These are phyloP conservation scores for Syngnathus floridae DNA, from an alignment of 2,113 vertebrate genomes.

Conservation along the genomic window DNA sequence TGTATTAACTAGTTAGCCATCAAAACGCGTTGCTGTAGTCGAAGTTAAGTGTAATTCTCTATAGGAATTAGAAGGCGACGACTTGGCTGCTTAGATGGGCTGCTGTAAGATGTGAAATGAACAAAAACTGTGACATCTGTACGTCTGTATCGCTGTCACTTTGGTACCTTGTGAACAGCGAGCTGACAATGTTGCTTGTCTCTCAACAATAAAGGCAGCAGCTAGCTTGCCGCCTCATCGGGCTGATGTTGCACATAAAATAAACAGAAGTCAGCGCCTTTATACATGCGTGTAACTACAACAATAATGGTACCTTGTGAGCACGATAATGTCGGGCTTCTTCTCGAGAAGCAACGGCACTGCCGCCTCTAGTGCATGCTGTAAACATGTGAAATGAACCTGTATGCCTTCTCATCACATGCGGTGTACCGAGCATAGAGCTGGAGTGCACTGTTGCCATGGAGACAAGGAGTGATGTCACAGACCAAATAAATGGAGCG, in stretches of 20 bases:
- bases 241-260: neutral
- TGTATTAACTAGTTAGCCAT: neutral
- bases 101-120: neutral
- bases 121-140: neutral
- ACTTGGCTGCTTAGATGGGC: neutral
- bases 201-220: neutral
- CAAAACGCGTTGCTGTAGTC: neutral
- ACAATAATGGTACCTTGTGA: neutral
- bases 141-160: neutral
- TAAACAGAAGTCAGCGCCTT: neutral
- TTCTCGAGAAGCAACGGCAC: neutral
- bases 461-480: slow-evolving; percentile 54
- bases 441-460: slow-evolving; percentile 53
- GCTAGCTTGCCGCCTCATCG: neutral
- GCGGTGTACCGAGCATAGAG: slow-evolving; percentile 33
- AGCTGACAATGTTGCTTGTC: neutral
- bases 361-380: neutral
- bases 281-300: neutral
- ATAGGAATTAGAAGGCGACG: neutral
- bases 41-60: neutral
- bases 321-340: neutral
- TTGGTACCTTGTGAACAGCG: neutral
- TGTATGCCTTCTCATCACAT: slow-evolving; percentile 33
- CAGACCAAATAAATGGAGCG: neutral
- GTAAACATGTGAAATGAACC: neutral